Conservation (phyloP, 2,113 vertebrate species). For the Channa argus region DNA sequence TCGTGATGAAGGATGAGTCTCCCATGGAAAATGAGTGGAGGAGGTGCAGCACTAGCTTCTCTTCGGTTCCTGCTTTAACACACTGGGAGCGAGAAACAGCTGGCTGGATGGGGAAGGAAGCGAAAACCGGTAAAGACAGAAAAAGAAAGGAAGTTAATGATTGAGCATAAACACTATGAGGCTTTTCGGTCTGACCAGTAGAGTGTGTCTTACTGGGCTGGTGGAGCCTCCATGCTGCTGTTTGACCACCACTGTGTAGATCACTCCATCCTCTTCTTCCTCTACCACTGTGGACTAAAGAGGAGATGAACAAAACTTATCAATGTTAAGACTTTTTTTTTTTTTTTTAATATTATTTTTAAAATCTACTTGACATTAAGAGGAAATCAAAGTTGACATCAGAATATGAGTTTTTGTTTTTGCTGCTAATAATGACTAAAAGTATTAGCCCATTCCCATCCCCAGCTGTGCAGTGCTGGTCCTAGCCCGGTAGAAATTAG, state of each 20-base stretch:
- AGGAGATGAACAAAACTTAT: slow-evolving; percentile 5
- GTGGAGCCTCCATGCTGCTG: slow-evolving; percentile 59
- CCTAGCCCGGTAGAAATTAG: no score
- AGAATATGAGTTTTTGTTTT: not conserved
- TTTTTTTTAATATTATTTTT: no score
- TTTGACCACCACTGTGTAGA: slow-evolving; percentile 86
- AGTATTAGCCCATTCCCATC: no score
- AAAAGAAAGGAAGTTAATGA: not conserved
- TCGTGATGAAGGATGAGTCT: slow-evolving; percentile 85
- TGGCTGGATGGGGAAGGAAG: slow-evolving; percentile 52
- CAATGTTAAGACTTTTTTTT: no score
- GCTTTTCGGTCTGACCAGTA: not conserved
- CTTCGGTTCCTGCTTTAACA: slow-evolving; percentile 88
- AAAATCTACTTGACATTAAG: not conserved
- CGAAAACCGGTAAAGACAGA: not conserved
- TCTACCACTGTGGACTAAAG: slow-evolving; percentile 81
- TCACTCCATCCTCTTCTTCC: slow-evolving; percentile 86
- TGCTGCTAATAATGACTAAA: not conserved
- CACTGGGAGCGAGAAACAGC: slow-evolving; percentile 73
- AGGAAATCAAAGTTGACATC: not conserved
- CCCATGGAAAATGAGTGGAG: slow-evolving; percentile 85
- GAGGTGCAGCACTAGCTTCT: slow-evolving; percentile 88
- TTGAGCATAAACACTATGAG: not conserved
- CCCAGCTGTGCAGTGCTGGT: no score
- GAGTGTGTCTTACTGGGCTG: slow-evolving; percentile 45